Evolutionary conservation across 1,140 invertebrate genomes (phyloP).

Genomic region (Drosophila oshimai): DNA sequence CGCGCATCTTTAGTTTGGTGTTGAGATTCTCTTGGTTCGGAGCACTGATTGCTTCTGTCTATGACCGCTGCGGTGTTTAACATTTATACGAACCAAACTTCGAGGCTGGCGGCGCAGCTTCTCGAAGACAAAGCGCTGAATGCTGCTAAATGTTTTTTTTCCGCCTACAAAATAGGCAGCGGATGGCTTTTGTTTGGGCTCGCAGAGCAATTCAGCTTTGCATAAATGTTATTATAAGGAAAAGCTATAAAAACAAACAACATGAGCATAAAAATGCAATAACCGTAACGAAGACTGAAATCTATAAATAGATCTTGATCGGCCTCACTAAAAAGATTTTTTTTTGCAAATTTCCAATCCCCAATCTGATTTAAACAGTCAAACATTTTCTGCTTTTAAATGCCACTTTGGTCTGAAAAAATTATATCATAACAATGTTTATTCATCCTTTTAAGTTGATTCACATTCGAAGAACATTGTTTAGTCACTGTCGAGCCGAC

Average conservation of each 20-base stretch:
- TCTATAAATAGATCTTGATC: slow-evolving; percentile 15
- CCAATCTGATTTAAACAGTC: too few relatives aligned
- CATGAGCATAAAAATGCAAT: slow-evolving; percentile 70
- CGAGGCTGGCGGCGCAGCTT: slow-evolving; percentile 64
- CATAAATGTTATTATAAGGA: slow-evolving; percentile 76
- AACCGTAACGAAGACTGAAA: slow-evolving; percentile 26
- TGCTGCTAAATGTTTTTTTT: slow-evolving; percentile 68
- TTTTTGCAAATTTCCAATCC: too few relatives aligned
- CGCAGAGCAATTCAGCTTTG: slow-evolving; percentile 51
- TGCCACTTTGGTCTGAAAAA: too few relatives aligned
- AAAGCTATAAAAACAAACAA: slow-evolving; percentile 60
- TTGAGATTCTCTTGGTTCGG: slow-evolving; percentile 60
- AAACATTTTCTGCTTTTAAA: too few relatives aligned
- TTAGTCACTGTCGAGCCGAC: too few relatives aligned
- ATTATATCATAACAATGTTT: too few relatives aligned
- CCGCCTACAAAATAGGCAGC: slow-evolving; percentile 66
- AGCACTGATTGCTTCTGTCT: slow-evolving; percentile 63
- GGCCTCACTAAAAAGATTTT: too few relatives aligned
- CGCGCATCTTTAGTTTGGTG: slow-evolving; percentile 67
- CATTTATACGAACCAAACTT: slow-evolving; percentile 70
- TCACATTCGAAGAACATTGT: too few relatives aligned
- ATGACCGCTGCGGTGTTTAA: slow-evolving; percentile 28
- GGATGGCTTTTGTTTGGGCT: slow-evolving; percentile 52
- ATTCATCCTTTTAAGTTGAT: too few relatives aligned
- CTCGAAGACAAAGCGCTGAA: slow-evolving; percentile 61